A percentile compares a stretch with the other conserved stretches of the same genome.
phyloP scores from a whole-genome alignment of 2,113 vertebrate genomes.

The Paradoxurus hermaphroditus region DNA sequence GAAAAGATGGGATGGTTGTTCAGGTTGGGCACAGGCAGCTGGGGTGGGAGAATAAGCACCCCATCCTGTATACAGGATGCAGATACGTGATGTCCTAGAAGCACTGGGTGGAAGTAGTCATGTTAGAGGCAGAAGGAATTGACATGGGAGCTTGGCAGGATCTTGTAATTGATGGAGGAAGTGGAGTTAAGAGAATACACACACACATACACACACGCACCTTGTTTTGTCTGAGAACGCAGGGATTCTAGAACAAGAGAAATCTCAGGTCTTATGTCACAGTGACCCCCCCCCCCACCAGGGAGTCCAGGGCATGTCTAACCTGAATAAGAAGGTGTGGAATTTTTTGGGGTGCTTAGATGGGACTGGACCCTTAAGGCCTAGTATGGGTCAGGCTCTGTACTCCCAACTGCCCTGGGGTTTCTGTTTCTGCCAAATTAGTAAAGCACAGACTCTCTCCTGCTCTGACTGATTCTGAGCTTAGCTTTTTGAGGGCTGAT shows the following conservation, averaged over 20 bases:
- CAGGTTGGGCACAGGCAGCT: not conserved
- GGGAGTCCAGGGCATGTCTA: not conserved
- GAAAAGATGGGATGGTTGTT: not conserved
- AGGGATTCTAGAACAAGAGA: not conserved
- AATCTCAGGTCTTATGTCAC: not conserved
- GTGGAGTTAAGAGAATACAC: not conserved
- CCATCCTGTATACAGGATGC: not conserved
- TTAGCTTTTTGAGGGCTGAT: not conserved
- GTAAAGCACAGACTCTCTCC: not conserved
- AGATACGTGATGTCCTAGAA: not conserved
- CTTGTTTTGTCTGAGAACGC: not conserved
- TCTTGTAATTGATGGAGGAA: not conserved
- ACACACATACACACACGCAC: rapidly evolving
- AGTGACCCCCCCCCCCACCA: not conserved
- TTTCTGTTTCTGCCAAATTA: conserved; percentile 30
- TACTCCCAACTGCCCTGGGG: not conserved
- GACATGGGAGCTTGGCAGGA: not conserved
- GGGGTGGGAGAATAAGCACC: not conserved
- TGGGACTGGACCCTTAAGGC: not conserved
- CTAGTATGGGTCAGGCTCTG: not conserved
- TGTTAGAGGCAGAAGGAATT: not conserved
- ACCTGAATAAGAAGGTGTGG: not conserved
- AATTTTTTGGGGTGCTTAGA: not conserved
- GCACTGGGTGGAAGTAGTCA: not conserved
- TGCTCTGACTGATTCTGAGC: not conserved